Evolutionary conservation across 2,113 vertebrate species (phyloP), one percentile per base, ranked within the genome.

Genomic region (Cynoglossus semilaevis): DNA sequence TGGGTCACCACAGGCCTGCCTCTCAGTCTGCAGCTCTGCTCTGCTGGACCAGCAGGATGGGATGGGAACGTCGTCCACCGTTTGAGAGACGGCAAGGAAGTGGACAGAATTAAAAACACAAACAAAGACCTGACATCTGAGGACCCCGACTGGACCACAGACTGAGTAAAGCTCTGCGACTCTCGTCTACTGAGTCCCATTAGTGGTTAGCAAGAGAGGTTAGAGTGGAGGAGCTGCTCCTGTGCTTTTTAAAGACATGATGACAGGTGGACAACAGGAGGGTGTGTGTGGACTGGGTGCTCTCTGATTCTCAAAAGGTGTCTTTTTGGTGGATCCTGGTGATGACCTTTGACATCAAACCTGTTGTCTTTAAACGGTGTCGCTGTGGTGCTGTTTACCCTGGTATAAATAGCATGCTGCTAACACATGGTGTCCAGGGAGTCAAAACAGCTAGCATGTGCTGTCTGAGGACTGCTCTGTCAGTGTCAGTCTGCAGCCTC

Each of bases 1-100:
- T 76, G 79, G 79, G 86, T 76, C 69, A 86, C 87, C 75, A 67
- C 83, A 83, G 69, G 69, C 65, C 76, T 82, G 79, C 70, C 66
- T 82, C 58, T 76, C 63, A 62, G 81, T 83, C 52, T 57, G 67
- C 38, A 70, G 58, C 68, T 29, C 76, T 42, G 45, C 68, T 79
- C 68, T 52, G 67, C 67, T 62, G 57, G 70, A 80, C 67, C 67
- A 64, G 81, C 66, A 52, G 66, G 67, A 67, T 61, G 46, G 38
- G 55, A 80, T 59, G 59, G 72, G 47, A 82, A 74, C 4, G 29
- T 60, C 72, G 72, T 78, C 43, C 52, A 15, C 67, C 56, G 59
- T 69, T 70, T 45, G 47, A 65, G 46, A 63, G 58, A 63, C 18
- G 51, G 68, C 65, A 51, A 43, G 58, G 72, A 76, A 77, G 67